Evolutionary conservation across 1,140 invertebrate species (phyloP).

Genomic region (Trachelipus rathkii): DNA sequence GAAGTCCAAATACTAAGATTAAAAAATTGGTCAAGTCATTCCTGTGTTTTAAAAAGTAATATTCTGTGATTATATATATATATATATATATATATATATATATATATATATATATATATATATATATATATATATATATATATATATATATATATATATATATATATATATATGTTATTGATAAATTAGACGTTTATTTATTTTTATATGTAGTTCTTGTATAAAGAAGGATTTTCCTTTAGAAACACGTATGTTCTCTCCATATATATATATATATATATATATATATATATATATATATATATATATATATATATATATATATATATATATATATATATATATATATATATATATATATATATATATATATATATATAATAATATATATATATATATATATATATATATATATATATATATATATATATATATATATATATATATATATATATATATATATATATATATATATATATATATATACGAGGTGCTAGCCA

Average conservation of each 20-base stretch:
- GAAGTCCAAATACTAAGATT: neutral
- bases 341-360: no score
- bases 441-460: no score
- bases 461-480: no score
- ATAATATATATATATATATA: no score
- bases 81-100: neutral
- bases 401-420: no score
- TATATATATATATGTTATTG: no score
- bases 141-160: neutral
- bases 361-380: no score
- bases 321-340: no score
- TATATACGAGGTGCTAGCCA: no score
- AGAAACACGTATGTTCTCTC: neutral
- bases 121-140: neutral
- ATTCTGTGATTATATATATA: neutral
- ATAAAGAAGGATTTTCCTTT: no score
- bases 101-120: neutral
- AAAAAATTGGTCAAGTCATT: slow-evolving; percentile 1
- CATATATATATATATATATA: neutral
- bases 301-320: no score
- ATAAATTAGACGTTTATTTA: neutral
- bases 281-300: neutral
- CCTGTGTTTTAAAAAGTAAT: neutral
- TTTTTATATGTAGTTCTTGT: neutral
- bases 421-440: no score